A percentile compares a stretch with the other conserved stretches of the same genome.
Evolutionary conservation across 2,113 vertebrate species (phyloP).

Genomic region (Charina bottae): DNA sequence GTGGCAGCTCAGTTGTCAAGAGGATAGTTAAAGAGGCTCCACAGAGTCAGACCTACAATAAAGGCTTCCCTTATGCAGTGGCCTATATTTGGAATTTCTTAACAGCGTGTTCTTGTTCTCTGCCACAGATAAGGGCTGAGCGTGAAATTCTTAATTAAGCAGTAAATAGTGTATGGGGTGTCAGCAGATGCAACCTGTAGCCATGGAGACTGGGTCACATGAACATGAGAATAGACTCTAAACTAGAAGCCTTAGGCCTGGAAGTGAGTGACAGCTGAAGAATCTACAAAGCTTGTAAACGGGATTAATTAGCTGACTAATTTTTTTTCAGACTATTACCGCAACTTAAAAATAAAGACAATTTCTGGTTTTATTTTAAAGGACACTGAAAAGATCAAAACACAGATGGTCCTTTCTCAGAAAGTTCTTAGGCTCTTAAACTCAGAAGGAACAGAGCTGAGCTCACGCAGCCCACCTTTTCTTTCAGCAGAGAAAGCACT

Average conservation of each 20-base stretch:
- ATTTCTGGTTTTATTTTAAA: not conserved
- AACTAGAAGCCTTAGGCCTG: constrained; percentile 66
- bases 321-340: constrained; percentile 76
- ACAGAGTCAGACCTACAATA: constrained; percentile 73
- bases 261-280: constrained; percentile 80
- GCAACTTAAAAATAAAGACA: constrained; percentile 78
- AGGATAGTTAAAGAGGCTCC: constrained; percentile 77
- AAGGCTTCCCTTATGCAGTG: constrained; percentile 80
- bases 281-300: constrained; percentile 85
- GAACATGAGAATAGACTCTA: constrained; percentile 69
- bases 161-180: constrained; percentile 85
- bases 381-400: not conserved
- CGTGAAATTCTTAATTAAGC: constrained; percentile 90
- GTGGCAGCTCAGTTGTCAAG: constrained; percentile 75
- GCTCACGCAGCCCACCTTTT: not conserved
- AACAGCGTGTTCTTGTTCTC: constrained; percentile 85
- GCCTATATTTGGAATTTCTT: constrained; percentile 84
- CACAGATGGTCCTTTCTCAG: not conserved
- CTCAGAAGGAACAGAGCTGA: not conserved
- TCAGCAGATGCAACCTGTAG: constrained; percentile 87
- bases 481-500: constrained; percentile 1
- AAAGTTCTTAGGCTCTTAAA: constrained; percentile 2
- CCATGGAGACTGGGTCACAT: constrained; percentile 81
- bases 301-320: constrained; percentile 83
- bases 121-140: constrained; percentile 82